Base-by-base conservation (phyloP, 2,797 vertebrate genomes). In the Pseudochaenichthys georgianus region DNA sequence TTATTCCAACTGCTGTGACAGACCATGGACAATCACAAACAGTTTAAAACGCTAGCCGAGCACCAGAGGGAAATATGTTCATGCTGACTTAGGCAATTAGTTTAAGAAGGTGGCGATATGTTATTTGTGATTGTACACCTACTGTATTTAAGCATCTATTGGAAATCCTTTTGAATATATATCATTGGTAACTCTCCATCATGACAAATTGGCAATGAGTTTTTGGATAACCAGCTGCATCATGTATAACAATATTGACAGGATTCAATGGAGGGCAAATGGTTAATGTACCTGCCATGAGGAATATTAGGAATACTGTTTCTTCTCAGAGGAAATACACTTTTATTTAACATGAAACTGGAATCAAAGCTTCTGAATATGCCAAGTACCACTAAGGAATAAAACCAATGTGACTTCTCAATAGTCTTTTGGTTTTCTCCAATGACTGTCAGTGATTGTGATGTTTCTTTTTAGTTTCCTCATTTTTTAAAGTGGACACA, bases 231-330 rank as follows among this genome's bases (percentile, higher is more conserved):
- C 13, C 5, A 57, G 31, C 31, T 53, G 4, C 54, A 61, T 23
- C 9, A 28, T 10, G 9, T 21, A 23, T 19, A 38, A 38, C 3
- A 74, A 23, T 1, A 60, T 3, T 52, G 13, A 43, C 6, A 13
- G 5, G 9, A 52, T 53, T 64, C 23, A 47, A 23, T 13, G 11
- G 4, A 31, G 15, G 48, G 50, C 28, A 76, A 3, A 9, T 21
- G 53, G 75, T 81, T 60, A 77, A 41, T 81, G 67, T 71, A 73
- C 73, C 8, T 59, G 84, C 28, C 21, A 48, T 1, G 21, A 11
- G 66, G 9, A 46, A 51, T 58, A 12, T 59, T 38, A 38, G 34
- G 34, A 38, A 38, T 38, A 4, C 13, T 41, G 12, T 60, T 67
- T 59, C 4, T 52, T 63, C 13, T n/a, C 31, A 81, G 68, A 61